A percentile compares a stretch with the other conserved stretches of the same genome.
phyloP scores from a whole-genome alignment of 2,797 vertebrate species.

The Sebastes nivosus region DNA sequence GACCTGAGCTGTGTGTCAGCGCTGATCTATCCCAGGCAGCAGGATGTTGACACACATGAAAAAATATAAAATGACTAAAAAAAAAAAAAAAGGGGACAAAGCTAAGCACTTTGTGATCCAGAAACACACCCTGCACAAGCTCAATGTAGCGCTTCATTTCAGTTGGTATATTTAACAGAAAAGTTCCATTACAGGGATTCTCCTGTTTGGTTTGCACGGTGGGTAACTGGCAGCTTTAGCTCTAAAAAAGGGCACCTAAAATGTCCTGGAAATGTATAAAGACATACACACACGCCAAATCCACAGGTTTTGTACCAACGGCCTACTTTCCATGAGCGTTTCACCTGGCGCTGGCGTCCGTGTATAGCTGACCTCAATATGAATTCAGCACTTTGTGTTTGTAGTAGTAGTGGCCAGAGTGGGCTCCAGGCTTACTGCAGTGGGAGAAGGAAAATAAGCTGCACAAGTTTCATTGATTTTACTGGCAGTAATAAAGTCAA shows the following conservation, averaged over 20 bases:
- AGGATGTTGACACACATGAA: constrained; percentile 59
- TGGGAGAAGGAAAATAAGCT: constrained; percentile 29
- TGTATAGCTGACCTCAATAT: constrained; percentile 40
- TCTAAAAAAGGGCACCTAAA: constrained; percentile 44
- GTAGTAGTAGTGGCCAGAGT: constrained; percentile 4
- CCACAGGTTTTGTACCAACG: constrained; percentile 40
- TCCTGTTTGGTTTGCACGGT: constrained; percentile 31
- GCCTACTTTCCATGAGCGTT: constrained; percentile 60
- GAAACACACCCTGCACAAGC: constrained; percentile 14
- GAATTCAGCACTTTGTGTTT: constrained; percentile 45
- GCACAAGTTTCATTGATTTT: neutral
- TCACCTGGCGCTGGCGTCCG: constrained; percentile 43
- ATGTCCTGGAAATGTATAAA: constrained; percentile 16
- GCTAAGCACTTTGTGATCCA: constrained; percentile 18
- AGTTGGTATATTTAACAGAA: constrained; percentile 19
- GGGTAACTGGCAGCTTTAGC: neutral
- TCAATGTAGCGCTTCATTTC: constrained; percentile 10
- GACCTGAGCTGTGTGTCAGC: constrained; percentile 43
- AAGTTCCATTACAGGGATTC: constrained; percentile 56
- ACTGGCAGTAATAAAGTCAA: neutral
- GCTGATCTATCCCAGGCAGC: constrained; percentile 62
- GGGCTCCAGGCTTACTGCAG: constrained; percentile 12
- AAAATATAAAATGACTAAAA: neutral
- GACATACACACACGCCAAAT: neutral
- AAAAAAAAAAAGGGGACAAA: neutral